Base-by-base conservation (phyloP, 2,888 invertebrate species). In the Calameuta filiformis region DNA sequence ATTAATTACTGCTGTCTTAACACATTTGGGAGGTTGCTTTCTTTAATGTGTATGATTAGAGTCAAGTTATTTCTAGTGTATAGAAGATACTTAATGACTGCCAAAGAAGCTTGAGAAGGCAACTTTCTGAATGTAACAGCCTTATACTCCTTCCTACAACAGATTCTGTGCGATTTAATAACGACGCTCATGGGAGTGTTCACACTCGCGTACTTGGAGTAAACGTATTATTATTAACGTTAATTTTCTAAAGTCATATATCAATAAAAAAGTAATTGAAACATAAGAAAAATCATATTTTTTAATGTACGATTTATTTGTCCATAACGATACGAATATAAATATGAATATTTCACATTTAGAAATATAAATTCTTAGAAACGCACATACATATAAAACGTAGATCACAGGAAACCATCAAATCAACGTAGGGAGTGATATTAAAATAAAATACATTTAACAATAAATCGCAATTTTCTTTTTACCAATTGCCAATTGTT, bases 11-110 rank as follows among this genome's bases (percentile, higher is more conserved):
- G 86, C 87, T 89, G 85, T 88, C 84, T 87, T 83, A 83, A 87
- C 83, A 88, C 87, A 84, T 89, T 91, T 85, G 91, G 91, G 91
- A 91, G 90, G 90, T 91, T 87, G 87, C 87, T 91, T 91, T 91
- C 90, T 87, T 85, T 85, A 85, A 84, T 83, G 75, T 75, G 34
- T 40, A 33, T 37, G 69, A 37, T 34, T 15, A 35, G 75, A 37
- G 37, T 73, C 6, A 56, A 56, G 6, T 56, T 56, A 56, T 77
- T 75, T 71, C 31, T 30, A 31, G 31, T 33, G 12, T 71, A 71
- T 71, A 31, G 31, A 31, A 31, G 12, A 71, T 33, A 31, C 12
- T 4, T 33, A 71, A 31, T 71, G 23, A 74, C 4, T 35, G 40
- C 9, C 15, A 74, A 81, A 76, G 80, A 80, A 83, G 83, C 84